Percentiles rank a stretch among this genome's conserved stretches.
Evolutionary conservation across 2,888 invertebrate species (phyloP).

Genomic region (Latrodectus elegans): DNA sequence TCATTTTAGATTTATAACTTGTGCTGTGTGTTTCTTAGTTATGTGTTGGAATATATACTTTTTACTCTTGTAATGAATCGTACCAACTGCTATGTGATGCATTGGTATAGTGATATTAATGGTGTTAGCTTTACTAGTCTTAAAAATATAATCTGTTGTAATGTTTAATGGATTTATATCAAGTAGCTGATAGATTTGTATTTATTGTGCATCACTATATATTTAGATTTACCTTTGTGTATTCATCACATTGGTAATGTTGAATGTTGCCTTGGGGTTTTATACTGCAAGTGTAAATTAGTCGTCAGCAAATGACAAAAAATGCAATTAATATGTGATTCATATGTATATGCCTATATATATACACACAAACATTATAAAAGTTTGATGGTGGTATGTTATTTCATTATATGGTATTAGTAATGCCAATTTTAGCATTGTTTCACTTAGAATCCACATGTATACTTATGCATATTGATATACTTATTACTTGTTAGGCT

Average conservation of each 20-base stretch:
- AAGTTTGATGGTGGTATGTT: conserved; percentile 53
- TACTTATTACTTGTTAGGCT: conserved; percentile 64
- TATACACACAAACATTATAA: conserved; percentile 38
- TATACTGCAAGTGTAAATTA: conserved; percentile 63
- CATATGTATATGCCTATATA: conserved; percentile 51
- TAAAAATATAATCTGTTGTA: conserved; percentile 64
- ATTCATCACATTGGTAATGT: conserved; percentile 40
- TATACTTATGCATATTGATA: conserved; percentile 29
- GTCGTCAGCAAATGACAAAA: conserved; percentile 25
- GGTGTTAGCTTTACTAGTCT: conserved; percentile 69
- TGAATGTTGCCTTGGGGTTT: conserved; percentile 68
- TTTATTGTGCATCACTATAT: conserved; percentile 65
- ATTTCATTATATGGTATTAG: conserved; percentile 29
- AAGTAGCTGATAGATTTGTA: conserved; percentile 66
- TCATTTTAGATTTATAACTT: conserved; percentile 52
- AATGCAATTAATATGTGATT: conserved; percentile 59
- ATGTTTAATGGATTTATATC: conserved; percentile 67
- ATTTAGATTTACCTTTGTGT: conserved; percentile 55
- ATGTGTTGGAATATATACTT: conserved; percentile 48
- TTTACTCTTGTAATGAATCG: conserved; percentile 57
- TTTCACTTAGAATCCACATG: conserved; percentile 49
- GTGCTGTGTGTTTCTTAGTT: conserved; percentile 32
- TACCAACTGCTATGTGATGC: conserved; percentile 59
- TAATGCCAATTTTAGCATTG: conserved; percentile 51
- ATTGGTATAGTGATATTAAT: conserved; percentile 66